Base-by-base conservation (phyloP, 2,888 invertebrate genomes). In the Spodoptera exigua region DNA sequence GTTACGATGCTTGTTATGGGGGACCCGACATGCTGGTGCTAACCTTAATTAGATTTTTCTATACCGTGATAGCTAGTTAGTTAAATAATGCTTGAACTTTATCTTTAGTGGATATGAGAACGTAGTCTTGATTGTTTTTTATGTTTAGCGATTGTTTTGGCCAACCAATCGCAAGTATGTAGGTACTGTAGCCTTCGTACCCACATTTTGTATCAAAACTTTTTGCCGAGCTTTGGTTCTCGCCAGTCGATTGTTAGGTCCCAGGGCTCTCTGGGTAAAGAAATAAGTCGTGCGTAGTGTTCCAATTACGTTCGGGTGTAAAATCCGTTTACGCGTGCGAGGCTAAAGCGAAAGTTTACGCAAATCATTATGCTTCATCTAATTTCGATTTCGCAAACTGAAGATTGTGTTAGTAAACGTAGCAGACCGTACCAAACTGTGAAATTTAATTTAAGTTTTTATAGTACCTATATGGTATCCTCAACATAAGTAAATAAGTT, bases 41-140 rank as follows among this genome's bases (percentile, higher is more conserved):
- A 71, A 76, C 61, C 69, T 74, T 74, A 77, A 75, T 73, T 72
- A 79, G 57, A 76, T 61, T 69, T 63, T 63, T 70, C 53, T 60
- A 56, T 64, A 39, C 43, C 32, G 61, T 58, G 60, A 59, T 44
- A 51, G 53, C 46, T 40, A 49, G 56, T 52, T 70, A 63, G 56
- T 74, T 71, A 70, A 46, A 62, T 41, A 32, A 39, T 60, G 16
- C 10, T 41, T n/a, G 32, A 53, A 43, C 41, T 32, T 57, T 39
- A 10, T 14, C 18, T 37, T 18, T 7, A 46, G 16, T 21, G 21
- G 35, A 35, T 48, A 61, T 14, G 17, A 17, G 13, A 39, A 68
- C 21, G 39, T n/a, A 37, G n/a, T n/a, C 7, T 48, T 37, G 52
- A 45, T 36, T 52, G 36, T 48, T 55, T 46, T 27, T 52, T 32